These are phyloP conservation scores for Cryptosula pallasiana DNA, from an alignment of 2,888 invertebrate genomes.

Conservation along the genomic window DNA sequence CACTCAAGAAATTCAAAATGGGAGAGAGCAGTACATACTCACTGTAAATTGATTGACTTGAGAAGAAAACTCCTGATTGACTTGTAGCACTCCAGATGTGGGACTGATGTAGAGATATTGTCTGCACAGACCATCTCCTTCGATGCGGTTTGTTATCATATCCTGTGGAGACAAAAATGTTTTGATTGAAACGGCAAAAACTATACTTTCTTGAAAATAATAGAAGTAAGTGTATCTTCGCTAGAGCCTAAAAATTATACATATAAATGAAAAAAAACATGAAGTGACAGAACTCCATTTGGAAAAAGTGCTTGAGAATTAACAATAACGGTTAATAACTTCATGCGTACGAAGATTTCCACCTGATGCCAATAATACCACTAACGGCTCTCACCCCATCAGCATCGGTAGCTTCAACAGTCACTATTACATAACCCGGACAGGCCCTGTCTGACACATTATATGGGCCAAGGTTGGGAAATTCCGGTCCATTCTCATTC, in stretches of 20 bases:
- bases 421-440: slow-evolving; percentile 16
- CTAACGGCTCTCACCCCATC: slow-evolving; percentile 25
- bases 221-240: too few relatives aligned
- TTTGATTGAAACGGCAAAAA: too few relatives aligned
- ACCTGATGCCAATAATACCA: too few relatives aligned
- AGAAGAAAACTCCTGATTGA: slow-evolving; percentile 8
- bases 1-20: neutral
- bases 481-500: slow-evolving; percentile 11
- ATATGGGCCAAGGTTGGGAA: slow-evolving; percentile 3
- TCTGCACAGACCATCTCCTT: neutral
- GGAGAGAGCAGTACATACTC: too few relatives aligned
- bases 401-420: slow-evolving; percentile 7
- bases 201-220: too few relatives aligned
- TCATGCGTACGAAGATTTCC: too few relatives aligned
- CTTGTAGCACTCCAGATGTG: neutral
- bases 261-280: too few relatives aligned
- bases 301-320: too few relatives aligned
- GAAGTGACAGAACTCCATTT: too few relatives aligned
- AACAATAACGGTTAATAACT: too few relatives aligned
- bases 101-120: neutral
- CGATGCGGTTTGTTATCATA: neutral
- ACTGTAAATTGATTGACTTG: neutral
- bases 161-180: too few relatives aligned
- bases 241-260: too few relatives aligned
- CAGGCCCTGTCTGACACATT: neutral